Percentiles rank a stretch among this genome's conserved stretches.
These are phyloP conservation scores for Chiridota heheva DNA, from an alignment of 35 echinoderm and acorn worm genomes.

Conservation along the genomic window DNA sequence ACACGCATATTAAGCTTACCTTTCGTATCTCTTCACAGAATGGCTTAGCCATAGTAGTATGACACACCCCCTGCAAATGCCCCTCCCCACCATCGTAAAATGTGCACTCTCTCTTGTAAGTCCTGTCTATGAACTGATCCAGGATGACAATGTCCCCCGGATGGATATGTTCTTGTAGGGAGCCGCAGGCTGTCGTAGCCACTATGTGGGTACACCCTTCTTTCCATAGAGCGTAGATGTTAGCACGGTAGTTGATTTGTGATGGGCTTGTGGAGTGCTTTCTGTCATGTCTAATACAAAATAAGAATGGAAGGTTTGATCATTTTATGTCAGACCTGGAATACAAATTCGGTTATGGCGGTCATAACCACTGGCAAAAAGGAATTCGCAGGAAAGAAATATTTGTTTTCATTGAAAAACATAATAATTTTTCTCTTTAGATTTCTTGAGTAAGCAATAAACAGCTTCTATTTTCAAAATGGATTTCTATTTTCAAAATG, in stretches of 20 bases:
- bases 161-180: conserved; percentile 75
- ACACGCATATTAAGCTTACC: too few species aligned
- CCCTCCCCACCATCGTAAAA: conserved; percentile 76
- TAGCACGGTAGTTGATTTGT: conserved; percentile 88
- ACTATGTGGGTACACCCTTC: conserved; percentile 81
- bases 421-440: background rate
- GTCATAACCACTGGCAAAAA: background rate
- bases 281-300: conserved; percentile 66
- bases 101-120: conserved; percentile 68
- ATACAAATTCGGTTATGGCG: background rate
- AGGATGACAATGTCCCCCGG: conserved; percentile 68
- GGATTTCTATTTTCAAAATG: too few species aligned
- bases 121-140: conserved; percentile 94
- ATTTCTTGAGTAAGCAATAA: too few species aligned
- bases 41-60: conserved; percentile 78
- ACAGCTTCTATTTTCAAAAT: too few species aligned
- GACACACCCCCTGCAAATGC: conserved; percentile 64
- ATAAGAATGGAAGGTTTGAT: background rate
- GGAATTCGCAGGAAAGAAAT: background rate
- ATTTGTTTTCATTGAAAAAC: background rate
- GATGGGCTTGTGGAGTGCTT: conserved; percentile 69
- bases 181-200: conserved; percentile 88
- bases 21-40: too few species aligned
- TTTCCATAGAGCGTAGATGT: conserved; percentile 62
- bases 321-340: background rate